Evolutionary conservation across 1,140 invertebrate species (phyloP).

Genomic region (Prorops nasuta): DNA sequence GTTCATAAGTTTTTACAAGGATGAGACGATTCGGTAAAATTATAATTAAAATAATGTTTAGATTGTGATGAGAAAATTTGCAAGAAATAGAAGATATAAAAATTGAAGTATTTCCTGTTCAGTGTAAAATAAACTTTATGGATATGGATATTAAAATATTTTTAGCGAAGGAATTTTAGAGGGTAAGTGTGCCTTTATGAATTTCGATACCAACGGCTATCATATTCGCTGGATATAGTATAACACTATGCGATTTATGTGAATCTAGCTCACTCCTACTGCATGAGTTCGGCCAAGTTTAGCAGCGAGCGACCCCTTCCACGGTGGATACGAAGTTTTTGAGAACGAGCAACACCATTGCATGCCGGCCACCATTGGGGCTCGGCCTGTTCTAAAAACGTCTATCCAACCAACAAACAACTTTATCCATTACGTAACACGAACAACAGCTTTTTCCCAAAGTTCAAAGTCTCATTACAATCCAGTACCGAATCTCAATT

Average conservation of each 20-base stretch:
- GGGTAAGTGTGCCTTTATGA: too few relatives aligned
- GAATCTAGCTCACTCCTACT: background rate
- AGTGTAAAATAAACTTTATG: too few relatives aligned
- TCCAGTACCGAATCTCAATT: constrained; percentile 15
- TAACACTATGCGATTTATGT: background rate
- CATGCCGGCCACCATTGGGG: background rate
- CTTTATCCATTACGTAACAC: background rate
- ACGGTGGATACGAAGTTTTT: background rate
- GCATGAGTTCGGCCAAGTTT: constrained; percentile 16
- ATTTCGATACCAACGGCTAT: too few relatives aligned
- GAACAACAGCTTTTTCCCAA: background rate
- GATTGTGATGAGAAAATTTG: too few relatives aligned
- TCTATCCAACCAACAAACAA: background rate
- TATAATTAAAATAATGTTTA: too few relatives aligned
- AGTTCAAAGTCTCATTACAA: constrained; percentile 17
- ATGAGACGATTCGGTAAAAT: too few relatives aligned
- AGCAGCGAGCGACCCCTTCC: constrained; percentile 5
- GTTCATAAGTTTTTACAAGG: too few relatives aligned
- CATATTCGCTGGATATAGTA: background rate
- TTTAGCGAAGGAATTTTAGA: too few relatives aligned
- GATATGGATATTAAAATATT: too few relatives aligned
- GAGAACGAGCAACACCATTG: background rate
- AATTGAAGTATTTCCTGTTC: too few relatives aligned
- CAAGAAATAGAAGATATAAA: too few relatives aligned
- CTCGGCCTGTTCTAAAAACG: constrained; percentile 9